These are phyloP conservation scores for Eledona agricola DNA, from an alignment of 2,888 invertebrate genomes.

Conservation along the genomic window DNA sequence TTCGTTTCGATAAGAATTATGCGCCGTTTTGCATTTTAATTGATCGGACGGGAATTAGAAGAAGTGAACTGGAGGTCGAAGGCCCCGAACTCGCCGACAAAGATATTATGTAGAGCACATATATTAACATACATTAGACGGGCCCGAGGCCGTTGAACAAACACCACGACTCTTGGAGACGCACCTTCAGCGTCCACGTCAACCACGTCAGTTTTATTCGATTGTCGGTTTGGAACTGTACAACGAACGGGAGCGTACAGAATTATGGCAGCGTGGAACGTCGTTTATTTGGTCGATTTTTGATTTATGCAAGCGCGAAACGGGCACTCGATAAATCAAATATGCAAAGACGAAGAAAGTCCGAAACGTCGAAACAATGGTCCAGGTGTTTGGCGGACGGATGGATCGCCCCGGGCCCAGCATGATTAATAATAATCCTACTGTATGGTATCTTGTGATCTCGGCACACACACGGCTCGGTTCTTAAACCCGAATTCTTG, in stretches of 20 bases:
- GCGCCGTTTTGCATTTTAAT: conserved; percentile 31
- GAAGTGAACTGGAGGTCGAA: conserved; percentile 35
- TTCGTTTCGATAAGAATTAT: conserved; percentile 22
- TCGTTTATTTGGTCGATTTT: conserved; percentile 24
- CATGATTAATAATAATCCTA: conserved; percentile 62
- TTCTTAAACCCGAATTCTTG: conserved; percentile 27
- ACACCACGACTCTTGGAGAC: conserved; percentile 36
- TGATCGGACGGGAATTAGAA: conserved; percentile 17
- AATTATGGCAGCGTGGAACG: conserved; percentile 18
- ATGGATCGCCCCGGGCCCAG: conserved; percentile 49
- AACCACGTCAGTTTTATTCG: conserved; percentile 57
- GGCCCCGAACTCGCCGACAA: conserved; percentile 59
- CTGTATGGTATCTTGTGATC: conserved; percentile 57
- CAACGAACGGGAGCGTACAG: conserved; percentile 23
- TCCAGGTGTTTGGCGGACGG: conserved; percentile 56
- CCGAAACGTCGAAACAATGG: conserved; percentile 34
- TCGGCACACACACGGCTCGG: conserved; percentile 42
- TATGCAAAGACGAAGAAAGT: conserved; percentile 28
- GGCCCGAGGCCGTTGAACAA: conserved; percentile 51
- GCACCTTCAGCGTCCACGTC: conserved; percentile 48
- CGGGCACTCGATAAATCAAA: conserved; percentile 22
- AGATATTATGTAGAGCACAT: conserved; percentile 62
- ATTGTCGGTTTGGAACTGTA: conserved; percentile 47
- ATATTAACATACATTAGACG: conserved; percentile 61
- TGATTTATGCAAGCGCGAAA: conserved; percentile 30